Conservation (phyloP, 2,797 vertebrate species). For the Sylvia borin region DNA sequence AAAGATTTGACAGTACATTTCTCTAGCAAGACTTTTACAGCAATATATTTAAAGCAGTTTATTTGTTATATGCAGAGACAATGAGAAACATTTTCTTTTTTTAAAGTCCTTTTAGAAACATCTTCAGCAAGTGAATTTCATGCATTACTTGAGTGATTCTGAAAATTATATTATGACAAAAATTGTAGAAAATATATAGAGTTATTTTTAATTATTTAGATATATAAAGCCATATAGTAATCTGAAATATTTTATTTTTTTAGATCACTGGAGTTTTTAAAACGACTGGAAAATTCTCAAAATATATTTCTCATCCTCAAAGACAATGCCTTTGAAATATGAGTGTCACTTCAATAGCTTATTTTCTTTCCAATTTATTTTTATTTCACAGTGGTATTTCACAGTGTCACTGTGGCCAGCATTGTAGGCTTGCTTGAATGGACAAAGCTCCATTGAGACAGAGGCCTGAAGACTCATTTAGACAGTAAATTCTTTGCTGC, state of each 20-base stretch:
- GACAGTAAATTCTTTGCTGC: not conserved
- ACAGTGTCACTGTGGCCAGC: not conserved
- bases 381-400: not conserved
- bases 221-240: not conserved
- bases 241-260: not conserved
- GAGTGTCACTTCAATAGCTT: not conserved
- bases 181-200: not conserved
- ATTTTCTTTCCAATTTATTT: not conserved
- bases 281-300: not conserved
- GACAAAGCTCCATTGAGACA: not conserved
- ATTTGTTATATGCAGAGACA: not conserved
- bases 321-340: not conserved
- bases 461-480: not conserved
- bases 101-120: not conserved
- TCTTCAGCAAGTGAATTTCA: constrained; percentile 19
- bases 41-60: not conserved
- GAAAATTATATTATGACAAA: not conserved
- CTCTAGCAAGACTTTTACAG: not conserved
- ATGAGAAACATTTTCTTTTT: not conserved
- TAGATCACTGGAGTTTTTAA: not conserved
- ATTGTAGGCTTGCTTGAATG: not conserved
- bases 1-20: not conserved
- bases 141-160: not conserved
- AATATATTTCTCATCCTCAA: not conserved
- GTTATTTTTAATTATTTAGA: not conserved